These are phyloP conservation scores for Madoqua kirkii DNA, from an alignment of 2,113 vertebrate species.

Conservation along the genomic window DNA sequence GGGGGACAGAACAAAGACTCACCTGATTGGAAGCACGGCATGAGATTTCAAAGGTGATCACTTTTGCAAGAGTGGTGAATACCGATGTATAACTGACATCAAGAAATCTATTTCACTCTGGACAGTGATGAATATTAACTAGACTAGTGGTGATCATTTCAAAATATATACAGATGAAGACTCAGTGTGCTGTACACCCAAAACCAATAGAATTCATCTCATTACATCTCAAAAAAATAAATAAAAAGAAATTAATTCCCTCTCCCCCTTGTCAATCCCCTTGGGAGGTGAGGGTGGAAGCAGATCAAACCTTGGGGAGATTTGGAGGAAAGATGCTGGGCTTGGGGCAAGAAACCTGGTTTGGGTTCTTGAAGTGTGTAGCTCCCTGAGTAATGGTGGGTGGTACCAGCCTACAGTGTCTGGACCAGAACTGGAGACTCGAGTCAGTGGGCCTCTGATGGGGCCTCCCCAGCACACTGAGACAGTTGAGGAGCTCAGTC, in stretches of 20 bases:
- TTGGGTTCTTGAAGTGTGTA: not conserved
- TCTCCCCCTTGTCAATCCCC: not conserved
- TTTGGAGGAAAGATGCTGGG: too few species aligned
- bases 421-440: not conserved
- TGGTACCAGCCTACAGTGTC: accelerated
- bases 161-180: too few species aligned
- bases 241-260: not conserved
- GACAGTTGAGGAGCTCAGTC: accelerated
- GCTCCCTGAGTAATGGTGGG: accelerated
- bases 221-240: not conserved
- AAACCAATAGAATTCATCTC: not conserved
- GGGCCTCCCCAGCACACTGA: not conserved
- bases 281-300: not conserved
- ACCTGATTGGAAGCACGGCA: accelerated
- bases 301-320: not conserved
- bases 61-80: too few species aligned
- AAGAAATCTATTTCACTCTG: not conserved
- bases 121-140: not conserved
- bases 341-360: not conserved
- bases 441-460: accelerated
- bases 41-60: accelerated
- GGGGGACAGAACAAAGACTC: accelerated
- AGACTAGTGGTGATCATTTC: not conserved
- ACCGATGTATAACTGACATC: accelerated
- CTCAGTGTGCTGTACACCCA: not conserved